phyloP scores from a whole-genome alignment of 2,797 vertebrate species.

The Gastrophryne carolinensis region DNA sequence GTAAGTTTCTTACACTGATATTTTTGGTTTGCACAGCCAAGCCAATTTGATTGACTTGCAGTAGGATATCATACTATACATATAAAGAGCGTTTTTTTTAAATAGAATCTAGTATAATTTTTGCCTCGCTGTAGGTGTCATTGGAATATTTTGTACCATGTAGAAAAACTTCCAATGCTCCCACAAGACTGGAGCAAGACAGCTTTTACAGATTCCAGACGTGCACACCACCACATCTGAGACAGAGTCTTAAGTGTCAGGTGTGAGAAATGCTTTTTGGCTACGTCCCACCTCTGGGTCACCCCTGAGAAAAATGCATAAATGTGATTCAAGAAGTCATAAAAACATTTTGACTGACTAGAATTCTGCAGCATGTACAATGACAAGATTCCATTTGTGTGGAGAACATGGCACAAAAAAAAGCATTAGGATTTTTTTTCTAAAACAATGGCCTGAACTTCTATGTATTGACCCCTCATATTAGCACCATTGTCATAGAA shows the following conservation, averaged over 20 bases:
- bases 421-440: background rate
- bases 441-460: background rate
- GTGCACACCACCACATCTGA: too few relatives aligned
- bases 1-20: too few relatives aligned
- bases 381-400: background rate
- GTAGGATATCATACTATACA: background rate
- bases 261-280: too few relatives aligned
- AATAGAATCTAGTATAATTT: background rate
- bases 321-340: too few relatives aligned
- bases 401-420: too few relatives aligned
- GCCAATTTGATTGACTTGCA: background rate
- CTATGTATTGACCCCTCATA: background rate
- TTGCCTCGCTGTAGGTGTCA: conserved; percentile 1
- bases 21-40: background rate
- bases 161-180: background rate
- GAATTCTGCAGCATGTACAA: too few relatives aligned
- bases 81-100: background rate
- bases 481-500: background rate
- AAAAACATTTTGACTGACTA: too few relatives aligned
- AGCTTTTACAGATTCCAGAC: background rate
- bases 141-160: background rate
- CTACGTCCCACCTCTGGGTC: too few relatives aligned
- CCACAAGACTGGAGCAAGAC: background rate
- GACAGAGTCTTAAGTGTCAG: too few relatives aligned
- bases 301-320: too few relatives aligned